Evolutionary conservation across 2,113 vertebrate genomes (phyloP).

Genomic region (Montifringilla adamsi): DNA sequence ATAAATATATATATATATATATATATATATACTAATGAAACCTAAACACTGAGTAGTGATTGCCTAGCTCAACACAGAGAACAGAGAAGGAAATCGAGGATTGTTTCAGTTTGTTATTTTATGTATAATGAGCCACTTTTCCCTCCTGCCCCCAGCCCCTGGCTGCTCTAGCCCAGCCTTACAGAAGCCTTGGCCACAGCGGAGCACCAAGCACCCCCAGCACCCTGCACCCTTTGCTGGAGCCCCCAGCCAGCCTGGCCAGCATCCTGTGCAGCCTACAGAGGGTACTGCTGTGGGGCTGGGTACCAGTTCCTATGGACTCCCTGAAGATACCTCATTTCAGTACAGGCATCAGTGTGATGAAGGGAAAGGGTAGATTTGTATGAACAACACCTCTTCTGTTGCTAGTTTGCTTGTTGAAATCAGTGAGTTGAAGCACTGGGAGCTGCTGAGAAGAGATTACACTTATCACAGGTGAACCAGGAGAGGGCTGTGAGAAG

Average conservation of each 20-base stretch:
- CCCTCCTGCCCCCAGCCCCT: background rate
- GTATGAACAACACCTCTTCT: conserved; percentile 19
- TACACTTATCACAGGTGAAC: conserved; percentile 58
- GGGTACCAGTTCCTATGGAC: background rate
- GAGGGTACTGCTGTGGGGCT: background rate
- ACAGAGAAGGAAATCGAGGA: background rate
- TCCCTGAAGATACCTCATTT: background rate
- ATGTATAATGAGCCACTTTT: background rate
- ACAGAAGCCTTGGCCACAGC: background rate
- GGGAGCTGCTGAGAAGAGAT: conserved; percentile 50
- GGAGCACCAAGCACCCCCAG: rapidly evolving
- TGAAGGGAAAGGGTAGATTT: background rate
- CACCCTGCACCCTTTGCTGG: background rate
- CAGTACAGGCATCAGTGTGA: background rate
- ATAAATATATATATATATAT: no score
- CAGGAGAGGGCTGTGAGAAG: conserved; percentile 24
- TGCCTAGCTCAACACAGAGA: background rate
- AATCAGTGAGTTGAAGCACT: conserved; percentile 36
- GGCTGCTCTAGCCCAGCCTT: background rate
- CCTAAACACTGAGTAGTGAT: background rate
- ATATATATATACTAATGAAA: background rate
- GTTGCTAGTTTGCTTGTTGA: conserved; percentile 8
- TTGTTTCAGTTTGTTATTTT: background rate
- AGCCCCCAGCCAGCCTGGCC: background rate
- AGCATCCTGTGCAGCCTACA: background rate